A percentile compares a stretch with the other conserved stretches of the same genome.
Evolutionary conservation across 1,140 invertebrate species (phyloP).

Genomic region (Meloidogyne floridensis): DNA sequence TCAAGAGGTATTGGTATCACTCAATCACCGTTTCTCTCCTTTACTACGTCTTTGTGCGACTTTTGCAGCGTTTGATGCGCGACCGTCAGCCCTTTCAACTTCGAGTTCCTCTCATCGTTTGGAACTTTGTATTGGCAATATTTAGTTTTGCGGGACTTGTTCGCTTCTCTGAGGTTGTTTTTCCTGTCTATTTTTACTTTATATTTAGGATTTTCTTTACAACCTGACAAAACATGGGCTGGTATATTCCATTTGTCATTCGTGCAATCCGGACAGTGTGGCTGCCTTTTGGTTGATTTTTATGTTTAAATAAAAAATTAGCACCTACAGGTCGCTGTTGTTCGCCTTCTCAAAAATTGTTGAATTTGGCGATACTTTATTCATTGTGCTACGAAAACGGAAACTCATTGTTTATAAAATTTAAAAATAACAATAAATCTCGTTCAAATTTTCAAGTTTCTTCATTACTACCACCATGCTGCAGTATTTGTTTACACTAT

Average conservation of each 20-base stretch:
- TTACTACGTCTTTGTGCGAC: conserved; percentile 58
- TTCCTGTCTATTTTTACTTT: not conserved
- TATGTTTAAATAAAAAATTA: not conserved
- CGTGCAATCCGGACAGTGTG: conserved; percentile 79
- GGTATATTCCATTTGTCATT: conserved; percentile 59
- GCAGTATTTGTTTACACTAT: conserved; percentile 86
- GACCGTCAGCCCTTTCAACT: conserved; percentile 83
- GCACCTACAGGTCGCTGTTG: conserved; percentile 23
- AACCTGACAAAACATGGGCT: conserved; percentile 70
- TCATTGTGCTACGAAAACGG: conserved; percentile 62
- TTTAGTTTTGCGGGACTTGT: conserved; percentile 80
- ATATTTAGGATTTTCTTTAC: conserved; percentile 59
- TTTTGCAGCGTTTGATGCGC: conserved; percentile 82
- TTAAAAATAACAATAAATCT: not conserved
- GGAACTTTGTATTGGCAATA: conserved; percentile 87
- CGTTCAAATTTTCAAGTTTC: conserved; percentile 34
- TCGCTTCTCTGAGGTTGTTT: conserved; percentile 74
- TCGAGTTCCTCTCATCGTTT: conserved; percentile 79
- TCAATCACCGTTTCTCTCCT: conserved; percentile 62
- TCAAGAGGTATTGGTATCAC: conserved; percentile 62
- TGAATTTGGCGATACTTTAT: conserved; percentile 64
- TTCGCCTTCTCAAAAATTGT: conserved; percentile 65
- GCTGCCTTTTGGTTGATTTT: conserved; percentile 76
- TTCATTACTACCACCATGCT: conserved; percentile 72
- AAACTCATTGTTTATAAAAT: conserved; percentile 50